Conservation (phyloP, 2,888 invertebrate species). For the Metopia argyrocephala region DNA sequence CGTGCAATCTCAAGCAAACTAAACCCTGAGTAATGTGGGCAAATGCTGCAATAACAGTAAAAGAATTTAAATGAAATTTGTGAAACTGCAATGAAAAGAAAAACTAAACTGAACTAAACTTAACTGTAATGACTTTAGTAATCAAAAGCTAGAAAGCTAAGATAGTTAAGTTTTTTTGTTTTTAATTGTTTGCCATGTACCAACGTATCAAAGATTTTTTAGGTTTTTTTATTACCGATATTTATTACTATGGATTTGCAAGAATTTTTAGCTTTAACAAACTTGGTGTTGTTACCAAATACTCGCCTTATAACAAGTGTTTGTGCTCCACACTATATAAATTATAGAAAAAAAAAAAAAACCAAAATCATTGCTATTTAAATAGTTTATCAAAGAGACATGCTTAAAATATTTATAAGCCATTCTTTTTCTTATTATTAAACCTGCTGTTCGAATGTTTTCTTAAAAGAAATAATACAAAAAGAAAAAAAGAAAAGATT, state of each 20-base stretch:
- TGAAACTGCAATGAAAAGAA: background rate
- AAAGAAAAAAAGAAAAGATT: slow-evolving; percentile 10
- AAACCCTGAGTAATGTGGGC: too few species aligned
- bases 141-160: slow-evolving; percentile 8
- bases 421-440: background rate
- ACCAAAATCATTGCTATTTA: background rate
- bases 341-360: slow-evolving; percentile 21
- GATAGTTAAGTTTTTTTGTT: background rate
- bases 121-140: slow-evolving; percentile 30
- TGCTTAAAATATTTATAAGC: background rate
- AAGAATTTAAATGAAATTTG: too few species aligned
- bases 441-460: background rate
- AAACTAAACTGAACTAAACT: background rate
- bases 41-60: background rate
- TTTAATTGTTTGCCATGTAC: too few species aligned
- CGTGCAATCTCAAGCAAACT: too few species aligned
- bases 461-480: background rate
- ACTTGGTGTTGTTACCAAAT: background rate
- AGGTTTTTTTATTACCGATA: background rate
- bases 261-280: background rate
- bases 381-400: background rate
- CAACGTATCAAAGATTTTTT: too few species aligned
- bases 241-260: background rate
- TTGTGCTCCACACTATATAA: slow-evolving; percentile 26
- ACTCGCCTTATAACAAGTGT: slow-evolving; percentile 42